These are phyloP conservation scores for Lophotriccus pileatus DNA, from an alignment of 2,797 vertebrate species.

Conservation along the genomic window DNA sequence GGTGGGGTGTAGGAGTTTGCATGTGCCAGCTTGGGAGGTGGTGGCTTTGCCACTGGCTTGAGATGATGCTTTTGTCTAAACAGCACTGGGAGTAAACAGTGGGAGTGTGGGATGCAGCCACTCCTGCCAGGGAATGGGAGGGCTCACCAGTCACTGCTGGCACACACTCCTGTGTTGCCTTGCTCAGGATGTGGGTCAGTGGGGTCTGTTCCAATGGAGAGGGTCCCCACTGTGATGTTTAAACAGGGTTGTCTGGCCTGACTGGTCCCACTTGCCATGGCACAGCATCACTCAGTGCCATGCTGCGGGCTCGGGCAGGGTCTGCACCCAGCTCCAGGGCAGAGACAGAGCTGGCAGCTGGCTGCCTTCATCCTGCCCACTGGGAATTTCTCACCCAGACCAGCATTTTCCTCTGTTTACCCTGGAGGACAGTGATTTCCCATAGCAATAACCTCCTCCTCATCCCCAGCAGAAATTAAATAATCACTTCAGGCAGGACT, in stretches of 20 bases:
- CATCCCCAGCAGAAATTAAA: neutral
- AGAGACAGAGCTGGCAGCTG: neutral
- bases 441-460: neutral
- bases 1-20: fast-evolving
- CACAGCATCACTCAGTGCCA: neutral
- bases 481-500: neutral
- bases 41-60: neutral
- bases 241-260: fast-evolving
- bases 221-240: fast-evolving
- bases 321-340: neutral
- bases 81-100: neutral
- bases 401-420: neutral
- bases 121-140: fast-evolving
- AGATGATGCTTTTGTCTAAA: neutral
- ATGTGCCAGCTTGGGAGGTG: neutral
- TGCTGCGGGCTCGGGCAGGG: fast-evolving
- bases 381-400: neutral
- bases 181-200: neutral
- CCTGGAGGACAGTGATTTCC: neutral
- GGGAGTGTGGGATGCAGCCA: neutral
- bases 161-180: fast-evolving
- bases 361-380: neutral
- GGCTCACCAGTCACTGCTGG: neutral
- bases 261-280: fast-evolving
- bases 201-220: neutral